These are phyloP conservation scores for Leucophenga maculata DNA, from an alignment of 2,888 invertebrate species.

Conservation along the genomic window DNA sequence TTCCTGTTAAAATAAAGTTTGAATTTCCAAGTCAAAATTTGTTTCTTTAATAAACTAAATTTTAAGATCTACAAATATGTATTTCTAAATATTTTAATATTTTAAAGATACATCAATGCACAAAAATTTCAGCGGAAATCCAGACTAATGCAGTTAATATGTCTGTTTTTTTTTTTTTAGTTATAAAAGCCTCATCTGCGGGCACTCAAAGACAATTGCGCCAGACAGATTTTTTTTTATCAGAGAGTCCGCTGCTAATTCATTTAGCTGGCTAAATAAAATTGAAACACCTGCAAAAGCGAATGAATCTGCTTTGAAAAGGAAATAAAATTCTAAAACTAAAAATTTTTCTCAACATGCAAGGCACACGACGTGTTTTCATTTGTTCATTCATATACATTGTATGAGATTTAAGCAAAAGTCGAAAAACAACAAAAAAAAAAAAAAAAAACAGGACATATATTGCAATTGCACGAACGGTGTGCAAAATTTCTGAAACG, in stretches of 20 bases:
- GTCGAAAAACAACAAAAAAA: no score
- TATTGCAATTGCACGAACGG: background rate
- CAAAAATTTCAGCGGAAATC: no score
- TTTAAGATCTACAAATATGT: no score
- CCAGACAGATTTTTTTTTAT: background rate
- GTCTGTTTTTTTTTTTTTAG: no score
- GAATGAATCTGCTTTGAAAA: background rate
- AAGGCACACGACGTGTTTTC: background rate
- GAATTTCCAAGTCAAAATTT: no score
- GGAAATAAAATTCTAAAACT: background rate
- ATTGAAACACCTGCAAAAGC: background rate
- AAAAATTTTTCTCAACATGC: constrained; percentile 1
- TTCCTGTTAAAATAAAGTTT: no score
- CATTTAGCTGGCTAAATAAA: constrained; percentile 5
- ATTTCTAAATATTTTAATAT: background rate
- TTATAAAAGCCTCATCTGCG: background rate
- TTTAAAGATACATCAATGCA: no score
- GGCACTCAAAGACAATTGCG: background rate
- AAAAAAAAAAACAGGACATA: no score
- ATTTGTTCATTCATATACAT: background rate
- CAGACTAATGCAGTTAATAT: no score
- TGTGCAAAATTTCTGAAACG: background rate
- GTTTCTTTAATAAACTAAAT: no score
- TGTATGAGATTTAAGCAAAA: background rate
- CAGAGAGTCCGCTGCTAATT: background rate